These are phyloP conservation scores for Hesperophylax magnus DNA, from an alignment of 1,140 invertebrate genomes.

Conservation along the genomic window DNA sequence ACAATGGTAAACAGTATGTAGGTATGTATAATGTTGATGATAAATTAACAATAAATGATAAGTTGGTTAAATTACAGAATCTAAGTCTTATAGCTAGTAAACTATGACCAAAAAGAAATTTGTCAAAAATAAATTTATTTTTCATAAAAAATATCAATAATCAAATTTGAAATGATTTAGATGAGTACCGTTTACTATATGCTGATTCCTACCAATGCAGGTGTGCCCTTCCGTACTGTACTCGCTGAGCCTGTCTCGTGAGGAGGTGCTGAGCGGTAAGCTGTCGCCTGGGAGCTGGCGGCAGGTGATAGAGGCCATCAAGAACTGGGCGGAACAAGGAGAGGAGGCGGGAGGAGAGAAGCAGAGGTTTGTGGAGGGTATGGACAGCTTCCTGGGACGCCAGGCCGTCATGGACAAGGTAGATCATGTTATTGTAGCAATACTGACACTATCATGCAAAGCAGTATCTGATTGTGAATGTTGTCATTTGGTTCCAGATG, in stretches of 20 bases:
- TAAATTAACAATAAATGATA: too few species aligned
- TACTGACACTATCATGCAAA: too few species aligned
- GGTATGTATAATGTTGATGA: too few species aligned
- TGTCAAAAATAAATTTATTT: too few species aligned
- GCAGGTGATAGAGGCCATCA: neutral
- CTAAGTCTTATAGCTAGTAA: too few species aligned
- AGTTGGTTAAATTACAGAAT: too few species aligned
- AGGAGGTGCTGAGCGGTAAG: constrained; percentile 65
- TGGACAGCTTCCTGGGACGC: constrained; percentile 66
- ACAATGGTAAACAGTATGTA: too few species aligned
- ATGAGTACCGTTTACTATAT: too few species aligned
- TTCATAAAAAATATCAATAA: too few species aligned
- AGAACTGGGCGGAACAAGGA: constrained; percentile 43
- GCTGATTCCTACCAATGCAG: neutral
- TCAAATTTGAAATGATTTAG: too few species aligned
- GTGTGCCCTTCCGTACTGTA: constrained; percentile 62
- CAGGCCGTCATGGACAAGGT: constrained; percentile 70
- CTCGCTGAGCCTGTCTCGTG: constrained; percentile 63
- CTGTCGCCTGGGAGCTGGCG: constrained; percentile 54
- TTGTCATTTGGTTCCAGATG: constrained; percentile 64
- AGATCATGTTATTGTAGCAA: neutral
- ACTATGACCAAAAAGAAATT: too few species aligned
- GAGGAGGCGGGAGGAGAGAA: neutral
- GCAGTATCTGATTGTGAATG: too few species aligned
- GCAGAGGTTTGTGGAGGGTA: constrained; percentile 39